Evolutionary conservation across 2,888 invertebrate genomes (phyloP).

Genomic region (Ormyrus nitidulus): DNA sequence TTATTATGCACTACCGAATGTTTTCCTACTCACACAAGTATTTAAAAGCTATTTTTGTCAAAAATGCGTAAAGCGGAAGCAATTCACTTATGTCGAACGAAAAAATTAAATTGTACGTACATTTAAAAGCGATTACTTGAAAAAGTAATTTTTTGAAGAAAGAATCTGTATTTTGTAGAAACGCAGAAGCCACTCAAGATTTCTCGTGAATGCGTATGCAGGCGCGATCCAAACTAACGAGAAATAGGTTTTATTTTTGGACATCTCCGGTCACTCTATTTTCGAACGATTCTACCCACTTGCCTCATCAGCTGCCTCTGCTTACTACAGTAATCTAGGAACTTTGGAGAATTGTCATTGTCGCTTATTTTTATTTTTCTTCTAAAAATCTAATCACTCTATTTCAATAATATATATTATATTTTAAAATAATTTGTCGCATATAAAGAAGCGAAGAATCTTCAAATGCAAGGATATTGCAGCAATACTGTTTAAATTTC

Average conservation of each 20-base stretch:
- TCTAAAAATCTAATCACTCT: neutral
- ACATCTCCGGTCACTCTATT: conserved; percentile 68
- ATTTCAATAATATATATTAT: neutral
- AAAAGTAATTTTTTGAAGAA: too few species aligned
- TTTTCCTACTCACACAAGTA: neutral
- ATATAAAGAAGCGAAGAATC: neutral
- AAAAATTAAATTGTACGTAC: too few species aligned
- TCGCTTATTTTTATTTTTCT: neutral
- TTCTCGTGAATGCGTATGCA: conserved; percentile 29
- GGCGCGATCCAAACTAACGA: conserved; percentile 53
- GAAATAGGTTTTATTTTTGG: conserved; percentile 69
- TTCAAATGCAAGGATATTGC: neutral
- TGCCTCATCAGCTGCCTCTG: neutral
- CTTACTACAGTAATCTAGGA: neutral
- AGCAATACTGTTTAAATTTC: conserved; percentile 19
- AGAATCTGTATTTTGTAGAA: neutral
- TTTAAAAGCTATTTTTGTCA: neutral
- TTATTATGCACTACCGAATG: conserved; percentile 16
- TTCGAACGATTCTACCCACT: conserved; percentile 62
- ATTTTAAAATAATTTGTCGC: too few species aligned
- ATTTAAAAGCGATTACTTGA: too few species aligned
- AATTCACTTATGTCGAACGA: too few species aligned
- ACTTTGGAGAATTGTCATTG: neutral
- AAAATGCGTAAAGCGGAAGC: neutral
- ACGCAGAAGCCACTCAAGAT: conserved; percentile 18